Conservation (phyloP, 2,888 invertebrate genomes). For the Esperia sulphurella region DNA sequence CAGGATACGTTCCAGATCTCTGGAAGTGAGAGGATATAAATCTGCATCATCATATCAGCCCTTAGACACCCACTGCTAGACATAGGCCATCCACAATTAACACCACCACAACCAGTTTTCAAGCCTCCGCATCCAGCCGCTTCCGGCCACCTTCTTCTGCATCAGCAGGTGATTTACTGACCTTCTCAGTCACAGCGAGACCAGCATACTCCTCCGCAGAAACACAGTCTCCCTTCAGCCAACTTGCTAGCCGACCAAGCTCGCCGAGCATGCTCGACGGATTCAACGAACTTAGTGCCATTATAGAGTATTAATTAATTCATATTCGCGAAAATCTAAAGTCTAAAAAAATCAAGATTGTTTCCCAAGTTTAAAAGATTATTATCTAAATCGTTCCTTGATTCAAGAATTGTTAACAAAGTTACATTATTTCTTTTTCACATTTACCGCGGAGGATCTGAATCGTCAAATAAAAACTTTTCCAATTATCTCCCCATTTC, state of each 20-base stretch:
- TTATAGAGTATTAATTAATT: constrained; percentile 15
- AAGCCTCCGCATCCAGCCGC: no score
- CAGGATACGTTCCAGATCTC: no score
- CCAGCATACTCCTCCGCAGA: constrained; percentile 61
- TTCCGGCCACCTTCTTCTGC: no score
- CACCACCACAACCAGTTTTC: no score
- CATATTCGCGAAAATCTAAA: not conserved
- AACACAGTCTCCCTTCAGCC: constrained; percentile 68
- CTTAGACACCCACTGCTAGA: no score
- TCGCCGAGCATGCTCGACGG: constrained; percentile 67
- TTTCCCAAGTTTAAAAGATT: not conserved
- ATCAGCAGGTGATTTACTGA: constrained; percentile 35
- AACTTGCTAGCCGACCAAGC: constrained; percentile 61
- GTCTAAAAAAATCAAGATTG: not conserved
- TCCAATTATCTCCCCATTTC: constrained; percentile 8
- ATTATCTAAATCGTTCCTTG: no score
- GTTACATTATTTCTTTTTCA: no score
- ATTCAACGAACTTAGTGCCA: constrained; percentile 64
- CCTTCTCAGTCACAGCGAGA: constrained; percentile 68
- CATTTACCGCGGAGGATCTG: not conserved
- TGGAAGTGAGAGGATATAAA: no score
- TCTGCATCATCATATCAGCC: no score
- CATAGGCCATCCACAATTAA: no score
- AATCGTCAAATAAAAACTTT: constrained; percentile 12
- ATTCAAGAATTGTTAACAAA: no score